Percentiles rank a stretch among this genome's conserved stretches.
Conservation (phyloP, 2,888 invertebrate species). For the Conchocele bisecta region DNA sequence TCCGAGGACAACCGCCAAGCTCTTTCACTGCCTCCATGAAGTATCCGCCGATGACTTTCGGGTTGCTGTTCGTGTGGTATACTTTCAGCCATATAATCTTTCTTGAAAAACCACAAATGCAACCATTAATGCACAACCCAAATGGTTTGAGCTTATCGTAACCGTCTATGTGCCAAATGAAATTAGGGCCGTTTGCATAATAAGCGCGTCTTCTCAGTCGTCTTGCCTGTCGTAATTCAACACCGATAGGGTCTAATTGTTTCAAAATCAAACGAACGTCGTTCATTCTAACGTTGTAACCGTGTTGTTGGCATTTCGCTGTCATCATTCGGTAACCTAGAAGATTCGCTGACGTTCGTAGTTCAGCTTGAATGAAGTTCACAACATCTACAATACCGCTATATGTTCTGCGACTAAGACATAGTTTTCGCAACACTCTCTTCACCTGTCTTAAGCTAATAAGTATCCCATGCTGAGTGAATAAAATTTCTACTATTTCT, state of each 20-base stretch:
- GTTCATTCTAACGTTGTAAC: slow-evolving; percentile 1
- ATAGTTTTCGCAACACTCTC: too few relatives aligned
- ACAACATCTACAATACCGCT: too few relatives aligned
- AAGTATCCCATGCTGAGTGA: too few relatives aligned
- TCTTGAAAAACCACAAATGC: slow-evolving; percentile 37
- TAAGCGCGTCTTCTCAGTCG: slow-evolving; percentile 22
- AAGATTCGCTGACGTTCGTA: too few relatives aligned
- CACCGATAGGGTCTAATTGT: slow-evolving; percentile 21
- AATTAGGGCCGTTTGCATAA: slow-evolving; percentile 40
- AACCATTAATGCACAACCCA: too few relatives aligned
- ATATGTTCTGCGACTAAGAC: too few relatives aligned
- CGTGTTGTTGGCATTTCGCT: background rate
- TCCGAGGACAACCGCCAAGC: slow-evolving; percentile 11
- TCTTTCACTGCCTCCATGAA: slow-evolving; percentile 26
- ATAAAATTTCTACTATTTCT: too few relatives aligned
- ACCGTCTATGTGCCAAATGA: slow-evolving; percentile 42
- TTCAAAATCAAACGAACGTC: slow-evolving; percentile 15
- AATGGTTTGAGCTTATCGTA: too few relatives aligned
- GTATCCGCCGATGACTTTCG: slow-evolving; percentile 27
- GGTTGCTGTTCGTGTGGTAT: slow-evolving; percentile 33
- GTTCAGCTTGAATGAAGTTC: too few relatives aligned
- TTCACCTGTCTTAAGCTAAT: too few relatives aligned
- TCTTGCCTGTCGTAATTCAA: background rate
- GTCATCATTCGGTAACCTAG: too few relatives aligned
- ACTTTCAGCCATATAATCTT: slow-evolving; percentile 33